Evolutionary conservation across 2,888 invertebrate species (phyloP).

Genomic region (Hirudinaria manillensis): DNA sequence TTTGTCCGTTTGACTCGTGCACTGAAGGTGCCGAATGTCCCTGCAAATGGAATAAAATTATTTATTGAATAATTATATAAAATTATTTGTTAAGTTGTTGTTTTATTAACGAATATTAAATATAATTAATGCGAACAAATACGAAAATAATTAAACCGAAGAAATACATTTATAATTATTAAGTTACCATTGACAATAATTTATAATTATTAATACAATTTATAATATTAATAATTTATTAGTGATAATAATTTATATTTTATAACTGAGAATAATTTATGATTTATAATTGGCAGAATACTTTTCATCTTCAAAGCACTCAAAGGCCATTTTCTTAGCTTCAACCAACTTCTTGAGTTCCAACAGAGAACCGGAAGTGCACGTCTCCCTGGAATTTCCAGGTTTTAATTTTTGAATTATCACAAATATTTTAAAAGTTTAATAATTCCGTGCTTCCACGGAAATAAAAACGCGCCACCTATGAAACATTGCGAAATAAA

Average conservation of each 20-base stretch:
- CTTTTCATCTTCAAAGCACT: conserved; percentile 23
- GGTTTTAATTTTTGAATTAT: background rate
- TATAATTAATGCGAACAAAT: no score
- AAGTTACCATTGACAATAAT: background rate
- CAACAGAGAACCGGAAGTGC: conserved; percentile 1
- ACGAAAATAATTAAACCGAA: no score
- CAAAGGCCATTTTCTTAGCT: conserved; percentile 15
- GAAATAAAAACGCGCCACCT: background rate
- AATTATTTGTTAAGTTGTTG: no score
- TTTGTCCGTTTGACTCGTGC: background rate
- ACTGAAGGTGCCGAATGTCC: conserved; percentile 20
- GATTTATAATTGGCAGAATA: background rate
- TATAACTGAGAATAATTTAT: background rate
- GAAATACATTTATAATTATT: background rate
- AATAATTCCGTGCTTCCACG: background rate
- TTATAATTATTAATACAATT: background rate
- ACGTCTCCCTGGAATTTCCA: conserved; percentile 15
- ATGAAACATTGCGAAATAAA: background rate
- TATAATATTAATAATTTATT: background rate
- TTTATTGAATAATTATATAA: background rate
- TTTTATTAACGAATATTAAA: no score
- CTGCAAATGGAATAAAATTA: background rate
- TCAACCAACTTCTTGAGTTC: conserved; percentile 9
- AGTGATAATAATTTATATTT: background rate
- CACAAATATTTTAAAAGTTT: background rate